Evolutionary conservation across 2,888 invertebrate species (phyloP).

Genomic region (Himalopsyche kuldschensis): DNA sequence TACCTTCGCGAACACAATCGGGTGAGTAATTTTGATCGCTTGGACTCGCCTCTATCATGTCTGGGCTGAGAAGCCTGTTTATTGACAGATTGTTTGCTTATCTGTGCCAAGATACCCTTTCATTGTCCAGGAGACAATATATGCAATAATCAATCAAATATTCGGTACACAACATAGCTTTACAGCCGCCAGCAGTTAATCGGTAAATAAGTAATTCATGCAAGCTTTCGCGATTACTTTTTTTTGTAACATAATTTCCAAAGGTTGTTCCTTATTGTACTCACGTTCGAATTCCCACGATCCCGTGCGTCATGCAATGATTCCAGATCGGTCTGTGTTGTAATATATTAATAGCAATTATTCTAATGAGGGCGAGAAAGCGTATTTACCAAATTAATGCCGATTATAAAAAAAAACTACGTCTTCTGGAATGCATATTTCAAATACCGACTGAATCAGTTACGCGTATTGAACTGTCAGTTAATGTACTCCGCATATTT

Average conservation of each 20-base stretch:
- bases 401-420: not conserved
- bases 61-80: constrained; percentile 24
- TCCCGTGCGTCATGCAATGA: constrained; percentile 48
- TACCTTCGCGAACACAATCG: constrained; percentile 79
- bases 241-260: constrained; percentile 17
- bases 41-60: constrained; percentile 29
- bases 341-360: not conserved
- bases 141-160: not conserved
- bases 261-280: constrained; percentile 30
- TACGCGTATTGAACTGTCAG: not conserved
- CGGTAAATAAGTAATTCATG: constrained; percentile 19
- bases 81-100: constrained; percentile 25
- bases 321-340: constrained; percentile 8
- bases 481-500: not conserved
- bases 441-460: not conserved
- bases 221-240: constrained; percentile 19
- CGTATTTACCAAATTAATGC: not conserved
- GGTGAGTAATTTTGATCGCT: constrained; percentile 62
- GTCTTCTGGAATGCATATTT: not conserved
- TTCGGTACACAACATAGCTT: not conserved
- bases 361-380: not conserved
- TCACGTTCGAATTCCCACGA: constrained; percentile 47
- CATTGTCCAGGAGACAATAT: not conserved
- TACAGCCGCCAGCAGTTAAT: not conserved
- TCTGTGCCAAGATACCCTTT: not conserved